phyloP scores from a whole-genome alignment of 1,140 invertebrate genomes.

The Drosophila repletoides region DNA sequence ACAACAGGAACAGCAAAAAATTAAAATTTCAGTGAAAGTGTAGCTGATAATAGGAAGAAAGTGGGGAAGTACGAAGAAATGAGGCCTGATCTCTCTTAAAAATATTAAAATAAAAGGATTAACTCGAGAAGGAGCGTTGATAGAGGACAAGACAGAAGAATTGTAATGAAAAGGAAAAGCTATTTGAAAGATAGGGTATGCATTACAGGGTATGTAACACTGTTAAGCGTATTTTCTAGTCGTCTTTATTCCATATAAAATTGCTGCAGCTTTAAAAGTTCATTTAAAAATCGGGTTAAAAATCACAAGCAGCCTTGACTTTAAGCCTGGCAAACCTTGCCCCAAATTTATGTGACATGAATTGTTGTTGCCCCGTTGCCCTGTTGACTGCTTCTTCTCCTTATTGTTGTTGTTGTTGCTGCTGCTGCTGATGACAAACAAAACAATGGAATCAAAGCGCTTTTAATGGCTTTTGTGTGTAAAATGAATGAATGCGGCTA shows the following conservation, averaged over 20 bases:
- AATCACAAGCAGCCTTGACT: too few species aligned
- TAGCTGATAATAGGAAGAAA: constrained; percentile 1
- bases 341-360: constrained; percentile 19
- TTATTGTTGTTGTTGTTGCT: constrained; percentile 27
- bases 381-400: constrained; percentile 14
- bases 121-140: too few species aligned
- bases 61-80: not conserved
- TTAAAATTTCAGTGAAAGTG: constrained; percentile 51
- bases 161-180: too few species aligned
- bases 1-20: constrained; percentile 33
- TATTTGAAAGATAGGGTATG: too few species aligned
- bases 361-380: constrained; percentile 16
- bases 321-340: too few species aligned
- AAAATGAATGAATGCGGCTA: constrained; percentile 75
- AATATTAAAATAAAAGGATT: not conserved
- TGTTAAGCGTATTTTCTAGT: too few species aligned
- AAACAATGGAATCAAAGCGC: constrained; percentile 79
- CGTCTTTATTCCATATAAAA: too few species aligned
- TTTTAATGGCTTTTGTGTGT: constrained; percentile 80
- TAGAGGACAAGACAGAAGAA: too few species aligned
- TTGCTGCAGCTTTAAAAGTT: too few species aligned
- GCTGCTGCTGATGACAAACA: constrained; percentile 75
- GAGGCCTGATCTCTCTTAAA: not conserved
- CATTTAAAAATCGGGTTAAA: too few species aligned
- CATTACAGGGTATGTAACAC: too few species aligned